phyloP scores from a whole-genome alignment of 2,888 invertebrate genomes.

The Drosophila colorata region DNA sequence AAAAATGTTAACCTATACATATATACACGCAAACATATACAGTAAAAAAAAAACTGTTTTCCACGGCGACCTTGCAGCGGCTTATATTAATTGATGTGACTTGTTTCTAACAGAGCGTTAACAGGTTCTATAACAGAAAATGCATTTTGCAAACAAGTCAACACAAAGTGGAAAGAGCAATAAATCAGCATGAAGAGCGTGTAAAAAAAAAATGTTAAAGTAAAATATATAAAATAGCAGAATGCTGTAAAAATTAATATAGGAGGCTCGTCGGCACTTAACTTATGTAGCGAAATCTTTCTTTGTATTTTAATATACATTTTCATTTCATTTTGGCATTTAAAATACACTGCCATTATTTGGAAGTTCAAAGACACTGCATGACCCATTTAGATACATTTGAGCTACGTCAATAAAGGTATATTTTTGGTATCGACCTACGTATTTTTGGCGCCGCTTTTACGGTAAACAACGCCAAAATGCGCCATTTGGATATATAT shows the following conservation, averaged over 20 bases:
- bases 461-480: conserved; percentile 20
- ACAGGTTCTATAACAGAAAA: conserved; percentile 13
- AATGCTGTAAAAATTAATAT: conserved; percentile 9
- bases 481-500: conserved; percentile 56
- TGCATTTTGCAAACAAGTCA: neutral
- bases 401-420: conserved; percentile 48
- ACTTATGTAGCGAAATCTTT: neutral
- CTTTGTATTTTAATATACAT: neutral
- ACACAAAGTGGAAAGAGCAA: conserved; percentile 22
- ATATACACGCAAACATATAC: conserved; percentile 1
- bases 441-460: conserved; percentile 9
- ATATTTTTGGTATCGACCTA: conserved; percentile 6
- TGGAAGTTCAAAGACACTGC: neutral
- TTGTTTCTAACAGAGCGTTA: conserved; percentile 18
- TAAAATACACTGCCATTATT: conserved; percentile 5
- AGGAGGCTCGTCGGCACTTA: conserved; percentile 58
- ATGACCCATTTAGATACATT: neutral
- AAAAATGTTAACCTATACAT: conserved; percentile 1
- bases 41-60: conserved; percentile 26
- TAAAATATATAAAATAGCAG: conserved; percentile 1
- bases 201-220: conserved; percentile 2
- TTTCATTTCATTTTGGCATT: neutral
- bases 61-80: conserved; percentile 59
- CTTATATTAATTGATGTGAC: conserved; percentile 33
- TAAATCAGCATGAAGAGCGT: conserved; percentile 46